Conservation (phyloP, 2,797 vertebrate genomes). For the Cyclopterus lumpus region DNA sequence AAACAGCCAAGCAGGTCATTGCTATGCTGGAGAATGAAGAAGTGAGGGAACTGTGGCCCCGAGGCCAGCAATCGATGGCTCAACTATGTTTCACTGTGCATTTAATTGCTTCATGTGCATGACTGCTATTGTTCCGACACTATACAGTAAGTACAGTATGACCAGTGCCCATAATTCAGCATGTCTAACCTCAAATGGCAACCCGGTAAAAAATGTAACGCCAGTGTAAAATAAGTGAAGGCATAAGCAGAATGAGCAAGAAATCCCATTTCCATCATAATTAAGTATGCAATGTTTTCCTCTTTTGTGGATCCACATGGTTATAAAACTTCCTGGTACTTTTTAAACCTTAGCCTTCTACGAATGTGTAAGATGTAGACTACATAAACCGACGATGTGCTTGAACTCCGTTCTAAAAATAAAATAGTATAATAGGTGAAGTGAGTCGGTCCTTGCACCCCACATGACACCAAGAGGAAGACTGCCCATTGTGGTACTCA, state of each 20-base stretch:
- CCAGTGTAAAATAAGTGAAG: background rate
- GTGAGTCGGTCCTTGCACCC: background rate
- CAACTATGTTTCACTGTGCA: background rate
- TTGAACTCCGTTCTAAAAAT: constrained; percentile 11
- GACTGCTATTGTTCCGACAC: background rate
- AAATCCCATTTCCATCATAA: background rate
- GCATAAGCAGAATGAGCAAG: background rate
- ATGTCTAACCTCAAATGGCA: background rate
- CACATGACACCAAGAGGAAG: background rate
- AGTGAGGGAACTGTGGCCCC: constrained; percentile 16
- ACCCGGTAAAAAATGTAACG: background rate
- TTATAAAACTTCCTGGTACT: constrained; percentile 2
- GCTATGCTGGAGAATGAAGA: constrained; percentile 32
- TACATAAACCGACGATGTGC: background rate
- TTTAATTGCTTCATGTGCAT: background rate
- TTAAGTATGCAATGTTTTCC: background rate
- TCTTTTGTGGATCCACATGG: background rate
- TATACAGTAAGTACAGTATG: too few relatives aligned
- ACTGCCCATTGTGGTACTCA: background rate
- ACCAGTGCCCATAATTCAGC: background rate
- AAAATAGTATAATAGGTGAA: background rate
- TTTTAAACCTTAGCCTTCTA: background rate
- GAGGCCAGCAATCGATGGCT: background rate
- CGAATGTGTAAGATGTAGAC: background rate
- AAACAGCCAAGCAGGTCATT: constrained; percentile 35